Base-by-base conservation (phyloP, 2,797 vertebrate species). In the Sandelia bainsii region DNA sequence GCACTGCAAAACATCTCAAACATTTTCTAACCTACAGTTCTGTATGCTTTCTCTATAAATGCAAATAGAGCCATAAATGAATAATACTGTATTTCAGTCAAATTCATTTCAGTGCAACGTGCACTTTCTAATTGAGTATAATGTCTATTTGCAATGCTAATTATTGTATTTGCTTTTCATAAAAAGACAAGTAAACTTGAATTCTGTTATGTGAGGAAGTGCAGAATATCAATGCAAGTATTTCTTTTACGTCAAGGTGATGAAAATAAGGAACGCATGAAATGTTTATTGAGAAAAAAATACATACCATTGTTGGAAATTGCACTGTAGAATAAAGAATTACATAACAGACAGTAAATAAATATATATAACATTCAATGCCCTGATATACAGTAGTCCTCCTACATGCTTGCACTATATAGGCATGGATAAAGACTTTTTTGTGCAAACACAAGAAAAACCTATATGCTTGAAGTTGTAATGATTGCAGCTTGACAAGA, bases 401-500 rank as follows among this genome's bases (percentile, higher is more conserved):
- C 57, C 52, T 20, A 34, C 49, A 11, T 7, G 23, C 32, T 4
- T 20, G 13, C 7, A 42, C 2, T 17, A 10, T 54, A 37, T 23
- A 57, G 51, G 59, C 56, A 22, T 2, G 9, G 37, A 59, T 50
- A 6, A 57, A 73, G 53, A 22, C 16, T 44, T 2, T n/a, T 11
- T 8, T 27, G 51, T 37, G 65, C 22, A 72, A 62, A 79, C 40
- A 65, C 29, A 63, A 62, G 29, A 19, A 75, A 57, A 69, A 40
- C 19, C 14, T n/a, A n/a, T 39, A 3, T 27, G 20, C 27, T 56
- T 14, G 17, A 67, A 52, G 58, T 49, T 60, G 46, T 29, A 52
- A 72, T 69, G 69, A 66, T 53, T 71, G 22, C 59, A 72, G 50
- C 48, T 19, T 54, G 69, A 75, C 66, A 22, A 52, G 62, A 63